Base-by-base conservation (phyloP, 53 echinoderm and acorn worm species). In the Holothuria scabra region DNA sequence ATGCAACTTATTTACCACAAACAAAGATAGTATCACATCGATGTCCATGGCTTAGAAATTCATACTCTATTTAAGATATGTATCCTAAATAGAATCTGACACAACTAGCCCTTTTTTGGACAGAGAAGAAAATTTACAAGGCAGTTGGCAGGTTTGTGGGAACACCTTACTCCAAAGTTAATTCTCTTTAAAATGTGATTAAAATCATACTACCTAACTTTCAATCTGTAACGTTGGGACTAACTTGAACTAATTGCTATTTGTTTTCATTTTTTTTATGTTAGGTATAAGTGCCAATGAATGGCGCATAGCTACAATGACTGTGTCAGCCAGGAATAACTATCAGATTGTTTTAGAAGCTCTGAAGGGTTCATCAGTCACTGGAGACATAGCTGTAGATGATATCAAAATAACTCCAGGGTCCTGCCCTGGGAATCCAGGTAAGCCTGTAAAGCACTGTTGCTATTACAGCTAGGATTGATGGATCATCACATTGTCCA, bases 321-420 rank as follows among this genome's bases (percentile, higher is more conserved):
- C 90, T 8, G 87, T 96, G 30, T 75, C 88, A 38, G 93, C 88
- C 20, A 58, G 91, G 30, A 90, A 96, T 65, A 78, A 76, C 56
- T 96, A 91, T 71, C 84, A 94, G 89, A 57, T 97, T 21, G 55
- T 89, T 28, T 62, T 97, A 20, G 92, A 96, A 83, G 96, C 87
- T 34, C 60, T 89, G 0, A 64, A 81, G 33, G 92, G 84, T 5
- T 74, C 68, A 19, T 79, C 26, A 26, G 12, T 11, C 65, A 60
- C 52, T 4, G 96, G 93, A 16, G 96, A 96, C 48, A 93, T 96
- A 12, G 93, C 96, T 10, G 66, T 96, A 11, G 96, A 96, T 61
- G 96, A 96, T 76, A 83, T 93, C 28, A 87, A 85, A 66, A 65
- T 96, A 19, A 86, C 84, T 23, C 67, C 75, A 0, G 76, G 88